Evolutionary conservation across 1,140 invertebrate species (phyloP).

Genomic region (Wasmannia auropunctata): DNA sequence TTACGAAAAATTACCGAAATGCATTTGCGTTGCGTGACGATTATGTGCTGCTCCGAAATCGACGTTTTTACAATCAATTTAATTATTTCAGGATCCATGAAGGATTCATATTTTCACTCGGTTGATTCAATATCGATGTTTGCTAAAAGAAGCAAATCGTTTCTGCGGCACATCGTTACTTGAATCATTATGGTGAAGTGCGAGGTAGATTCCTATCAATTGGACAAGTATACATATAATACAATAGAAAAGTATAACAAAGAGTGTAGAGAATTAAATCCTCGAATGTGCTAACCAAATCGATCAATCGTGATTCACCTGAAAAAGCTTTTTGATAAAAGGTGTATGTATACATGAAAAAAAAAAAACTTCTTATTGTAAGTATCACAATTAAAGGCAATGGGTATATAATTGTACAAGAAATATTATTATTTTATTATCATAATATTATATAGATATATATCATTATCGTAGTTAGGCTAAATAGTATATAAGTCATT

Average conservation of each 20-base stretch:
- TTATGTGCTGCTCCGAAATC: neutral
- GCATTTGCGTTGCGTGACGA: neutral
- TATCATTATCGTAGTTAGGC: constrained; percentile 80
- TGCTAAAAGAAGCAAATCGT: neutral
- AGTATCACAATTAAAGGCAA: constrained; percentile 82
- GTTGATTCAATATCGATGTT: neutral
- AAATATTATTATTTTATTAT: constrained; percentile 84
- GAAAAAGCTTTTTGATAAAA: constrained; percentile 47
- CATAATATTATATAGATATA: constrained; percentile 78
- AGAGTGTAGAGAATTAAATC: constrained; percentile 5
- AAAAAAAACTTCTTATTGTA: constrained; percentile 75
- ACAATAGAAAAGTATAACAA: neutral
- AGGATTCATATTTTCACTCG: neutral
- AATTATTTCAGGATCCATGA: neutral
- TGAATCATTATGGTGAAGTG: neutral
- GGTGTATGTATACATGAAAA: constrained; percentile 66
- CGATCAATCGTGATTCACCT: constrained; percentile 51
- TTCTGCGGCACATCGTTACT: neutral
- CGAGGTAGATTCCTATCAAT: constrained; percentile 9
- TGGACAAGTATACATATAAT: neutral
- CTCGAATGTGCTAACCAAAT: constrained; percentile 37
- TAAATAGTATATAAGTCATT: constrained; percentile 82
- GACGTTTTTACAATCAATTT: neutral
- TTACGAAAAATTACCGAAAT: neutral
- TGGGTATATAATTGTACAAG: constrained; percentile 82